phyloP scores from a whole-genome alignment of 1,140 invertebrate genomes.

The Magallana ariakensis region DNA sequence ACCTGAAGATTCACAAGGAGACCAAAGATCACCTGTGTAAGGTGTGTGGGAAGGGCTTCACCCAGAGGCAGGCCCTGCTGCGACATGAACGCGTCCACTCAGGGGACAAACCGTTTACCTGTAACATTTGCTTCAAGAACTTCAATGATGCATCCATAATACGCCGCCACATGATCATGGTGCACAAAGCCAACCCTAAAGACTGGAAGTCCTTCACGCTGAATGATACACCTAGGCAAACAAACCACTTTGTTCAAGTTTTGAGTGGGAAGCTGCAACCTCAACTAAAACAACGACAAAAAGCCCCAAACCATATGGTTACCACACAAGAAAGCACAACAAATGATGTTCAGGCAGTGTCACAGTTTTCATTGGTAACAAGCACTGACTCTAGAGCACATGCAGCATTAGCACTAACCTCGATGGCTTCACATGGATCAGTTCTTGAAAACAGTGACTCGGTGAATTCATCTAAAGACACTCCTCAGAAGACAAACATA shows the following conservation, averaged over 20 bases:
- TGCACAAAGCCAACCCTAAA: constrained; percentile 66
- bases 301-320: not conserved
- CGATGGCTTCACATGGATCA: not conserved
- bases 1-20: constrained; percentile 73
- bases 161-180: constrained; percentile 75
- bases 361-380: not conserved
- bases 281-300: constrained; percentile 13
- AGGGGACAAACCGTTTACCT: constrained; percentile 75
- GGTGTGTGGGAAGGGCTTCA: constrained; percentile 76
- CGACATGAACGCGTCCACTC: constrained; percentile 76
- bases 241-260: not conserved
- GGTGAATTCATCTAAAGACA: not conserved
- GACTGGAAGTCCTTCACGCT: constrained; percentile 45
- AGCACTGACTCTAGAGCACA: not conserved
- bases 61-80: constrained; percentile 73
- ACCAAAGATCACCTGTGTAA: constrained; percentile 72
- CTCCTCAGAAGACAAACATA: not conserved
- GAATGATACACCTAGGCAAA: not conserved
- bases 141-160: constrained; percentile 76
- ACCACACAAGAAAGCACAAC: not conserved
- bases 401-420: constrained; percentile 7
- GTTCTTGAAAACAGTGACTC: not conserved
- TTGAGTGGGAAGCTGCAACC: constrained; percentile 8
- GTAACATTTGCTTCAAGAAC: constrained; percentile 68
- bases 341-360: not conserved